phyloP scores from a whole-genome alignment of 2,797 vertebrate genomes.

The Delichon dasypus region DNA sequence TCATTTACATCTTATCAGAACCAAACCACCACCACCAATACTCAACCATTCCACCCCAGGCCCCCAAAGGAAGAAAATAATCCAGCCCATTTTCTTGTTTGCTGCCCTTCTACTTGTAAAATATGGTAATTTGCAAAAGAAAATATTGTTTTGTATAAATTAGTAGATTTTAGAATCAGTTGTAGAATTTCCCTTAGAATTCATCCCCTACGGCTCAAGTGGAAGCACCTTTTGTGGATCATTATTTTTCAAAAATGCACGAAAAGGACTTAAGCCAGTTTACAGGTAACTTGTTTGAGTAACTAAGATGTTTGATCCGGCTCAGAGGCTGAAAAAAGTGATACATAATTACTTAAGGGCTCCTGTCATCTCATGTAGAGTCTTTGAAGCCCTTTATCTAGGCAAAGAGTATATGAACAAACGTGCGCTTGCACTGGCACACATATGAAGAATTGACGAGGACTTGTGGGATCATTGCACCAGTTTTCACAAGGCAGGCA shows the following conservation, averaged over 20 bases:
- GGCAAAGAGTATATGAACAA: not conserved
- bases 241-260: not conserved
- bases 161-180: not conserved
- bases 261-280: not conserved
- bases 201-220: not conserved
- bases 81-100: not conserved
- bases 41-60: accelerated
- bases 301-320: not conserved
- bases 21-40: not conserved
- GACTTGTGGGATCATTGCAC: not conserved
- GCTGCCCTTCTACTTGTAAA: not conserved
- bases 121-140: not conserved
- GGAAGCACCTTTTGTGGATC: not conserved
- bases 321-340: not conserved
- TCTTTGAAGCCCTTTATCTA: not conserved
- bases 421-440: not conserved
- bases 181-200: not conserved
- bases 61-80: not conserved
- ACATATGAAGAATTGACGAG: not conserved
- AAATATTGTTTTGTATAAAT: not conserved
- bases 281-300: not conserved
- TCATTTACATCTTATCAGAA: not conserved
- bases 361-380: not conserved
- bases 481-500: not conserved
- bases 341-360: not conserved